A percentile compares a stretch with the other conserved stretches of the same genome.
Conservation (phyloP, 2,113 vertebrate genomes). For the Dicaeum eximium region DNA sequence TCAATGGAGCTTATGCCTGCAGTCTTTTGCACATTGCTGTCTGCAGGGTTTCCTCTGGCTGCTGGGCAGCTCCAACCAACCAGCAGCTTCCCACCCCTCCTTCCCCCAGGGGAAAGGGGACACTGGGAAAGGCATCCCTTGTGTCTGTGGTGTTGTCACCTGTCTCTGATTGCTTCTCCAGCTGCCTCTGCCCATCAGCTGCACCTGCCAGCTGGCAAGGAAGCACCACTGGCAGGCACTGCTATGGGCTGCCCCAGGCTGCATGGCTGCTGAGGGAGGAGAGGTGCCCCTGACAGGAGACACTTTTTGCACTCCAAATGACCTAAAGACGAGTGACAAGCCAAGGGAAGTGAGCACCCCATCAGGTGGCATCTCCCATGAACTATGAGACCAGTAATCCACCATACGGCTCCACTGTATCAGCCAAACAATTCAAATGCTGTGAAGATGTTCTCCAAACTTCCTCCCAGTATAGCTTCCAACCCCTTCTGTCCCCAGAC, state of each 20-base stretch:
- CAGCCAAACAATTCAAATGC: background rate
- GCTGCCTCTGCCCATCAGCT: background rate
- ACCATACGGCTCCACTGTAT: fast-evolving
- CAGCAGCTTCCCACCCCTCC: background rate
- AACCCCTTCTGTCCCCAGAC: background rate
- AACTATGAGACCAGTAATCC: background rate
- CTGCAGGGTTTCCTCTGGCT: background rate
- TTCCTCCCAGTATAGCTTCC: background rate
- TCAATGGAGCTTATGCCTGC: background rate
- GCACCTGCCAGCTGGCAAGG: background rate
- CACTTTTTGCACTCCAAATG: background rate
- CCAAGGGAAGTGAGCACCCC: background rate
- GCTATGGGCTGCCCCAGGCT: background rate
- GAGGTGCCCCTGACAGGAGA: background rate
- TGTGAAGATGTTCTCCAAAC: background rate
- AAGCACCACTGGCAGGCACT: background rate
- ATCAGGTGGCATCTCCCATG: background rate
- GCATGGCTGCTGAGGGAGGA: background rate
- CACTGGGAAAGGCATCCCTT: fast-evolving
- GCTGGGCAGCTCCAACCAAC: background rate
- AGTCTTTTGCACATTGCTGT: background rate
- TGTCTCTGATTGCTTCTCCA: background rate
- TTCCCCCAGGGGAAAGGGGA: background rate
- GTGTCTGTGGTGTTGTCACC: background rate
- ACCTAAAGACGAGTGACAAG: background rate